Evolutionary conservation across 2,797 vertebrate genomes (phyloP), one percentile per base, ranked within the genome.

Genomic region (Sebastes taczanowskii): DNA sequence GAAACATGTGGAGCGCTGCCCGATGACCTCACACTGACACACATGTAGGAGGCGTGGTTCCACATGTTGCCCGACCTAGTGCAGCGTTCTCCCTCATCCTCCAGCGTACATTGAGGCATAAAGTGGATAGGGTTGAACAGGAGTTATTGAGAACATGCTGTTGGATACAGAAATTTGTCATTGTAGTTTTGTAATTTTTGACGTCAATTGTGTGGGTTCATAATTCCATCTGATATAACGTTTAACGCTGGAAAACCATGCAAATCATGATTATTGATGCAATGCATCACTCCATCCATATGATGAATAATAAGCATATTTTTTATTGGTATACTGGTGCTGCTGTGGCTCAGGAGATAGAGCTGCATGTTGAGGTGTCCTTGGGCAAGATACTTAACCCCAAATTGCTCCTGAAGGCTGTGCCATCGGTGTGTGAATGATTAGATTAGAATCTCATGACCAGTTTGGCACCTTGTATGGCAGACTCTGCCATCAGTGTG

Each of bases 111-210:
- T 0, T 1, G 30, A 79, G 79, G 89, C 72, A 81, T 60, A 82
- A 59, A 69, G 64, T 74, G 42, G 34, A 85, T 71, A 86, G 70
- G 74, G 74, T 77, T 89, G 81, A 81, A 74, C 58, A 85, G 59
- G 76, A 80, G 78, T 79, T 79, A 86, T 32, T 66, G n/a, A 82
- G 85, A 69, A 83, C 91, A 94, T 92, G 92, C 91, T 53, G 77
- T 83, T 77, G 69, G 78, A 84, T 76, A 86, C 82, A 91, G 64
- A 66, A 34, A 55, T 29, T 18, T 10, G 20, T 32, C 0, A 1
- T 62, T 82, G 23, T 23, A 7, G 11, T 49, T 66, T 53, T 32
- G 30, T 10, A 0, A 6, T 25, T 23, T 35, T 30, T 9, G 2
- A 18, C 5, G 2, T 55, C 1, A 64, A 13, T n/a, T 38, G 25